These are phyloP conservation scores for Himalopsyche tibetana DNA, from an alignment of 2,888 invertebrate species.

Conservation along the genomic window DNA sequence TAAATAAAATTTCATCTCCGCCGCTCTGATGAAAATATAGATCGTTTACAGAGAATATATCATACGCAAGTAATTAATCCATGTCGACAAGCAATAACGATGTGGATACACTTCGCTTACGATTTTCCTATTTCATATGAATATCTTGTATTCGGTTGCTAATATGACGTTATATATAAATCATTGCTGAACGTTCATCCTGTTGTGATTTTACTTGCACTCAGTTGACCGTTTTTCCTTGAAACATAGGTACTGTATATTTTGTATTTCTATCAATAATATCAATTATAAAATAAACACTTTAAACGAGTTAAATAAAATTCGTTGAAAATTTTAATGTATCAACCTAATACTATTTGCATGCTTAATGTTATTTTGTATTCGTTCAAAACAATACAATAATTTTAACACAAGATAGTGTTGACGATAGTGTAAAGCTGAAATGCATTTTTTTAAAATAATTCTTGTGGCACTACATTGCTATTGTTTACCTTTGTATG, in stretches of 20 bases:
- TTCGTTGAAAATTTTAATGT: too few relatives aligned
- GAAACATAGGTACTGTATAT: background rate
- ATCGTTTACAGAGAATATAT: constrained; percentile 6
- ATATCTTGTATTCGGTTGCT: background rate
- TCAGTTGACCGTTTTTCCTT: background rate
- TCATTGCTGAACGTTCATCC: background rate
- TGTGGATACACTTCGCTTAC: background rate
- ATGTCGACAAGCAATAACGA: background rate
- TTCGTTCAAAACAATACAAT: too few relatives aligned
- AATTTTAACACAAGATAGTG: too few relatives aligned
- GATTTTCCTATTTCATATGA: background rate
- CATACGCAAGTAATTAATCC: constrained; percentile 1
- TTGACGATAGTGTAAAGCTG: too few relatives aligned
- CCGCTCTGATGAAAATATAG: background rate
- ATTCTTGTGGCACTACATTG: too few relatives aligned
- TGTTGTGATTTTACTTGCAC: background rate
- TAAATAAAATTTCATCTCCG: background rate
- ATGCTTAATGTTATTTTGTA: too few relatives aligned
- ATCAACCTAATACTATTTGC: too few relatives aligned
- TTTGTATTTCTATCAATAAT: too few relatives aligned
- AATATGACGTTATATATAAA: constrained; percentile 31
- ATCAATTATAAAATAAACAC: too few relatives aligned
- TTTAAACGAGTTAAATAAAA: too few relatives aligned
- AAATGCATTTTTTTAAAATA: too few relatives aligned
- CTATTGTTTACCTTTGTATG: too few relatives aligned